Evolutionary conservation across 2,113 vertebrate genomes (phyloP), one percentile per base, ranked within the genome.

Genomic region (Alaudala cheleensis): DNA sequence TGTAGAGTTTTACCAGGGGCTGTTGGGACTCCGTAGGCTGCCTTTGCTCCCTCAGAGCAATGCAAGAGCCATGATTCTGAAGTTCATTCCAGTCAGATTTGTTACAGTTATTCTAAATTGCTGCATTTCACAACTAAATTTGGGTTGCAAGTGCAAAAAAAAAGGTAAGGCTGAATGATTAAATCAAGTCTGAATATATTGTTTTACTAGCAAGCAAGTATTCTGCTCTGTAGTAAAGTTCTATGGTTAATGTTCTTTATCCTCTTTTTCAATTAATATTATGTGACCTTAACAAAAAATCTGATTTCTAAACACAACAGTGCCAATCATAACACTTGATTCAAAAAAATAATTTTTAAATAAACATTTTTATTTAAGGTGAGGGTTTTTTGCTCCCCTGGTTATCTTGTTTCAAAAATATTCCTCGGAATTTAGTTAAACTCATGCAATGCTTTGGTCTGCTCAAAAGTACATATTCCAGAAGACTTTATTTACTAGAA

Each of bases 311-410:
- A 90, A 44, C 28, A 51, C 29, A 86, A 69, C 69, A 57, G 25
- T 77, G 29, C 5, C 14, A 64, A 11, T 11, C 6, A 5, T 21
- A 65, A 5, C 6, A 53, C 12, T 86, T 91, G 6, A 61, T 65
- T 81, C 26, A 60, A 88, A 82, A 23, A 9, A 54, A 11, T 13
- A 26, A 3, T 12, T 67, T 81, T 61, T 9, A 45, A 60, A 66
- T n/a, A 39, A 51, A 21, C 2, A 39, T 24, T 60, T 77, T 77
- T 9, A 10, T 53, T 62, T 7, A 17, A 5, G 3, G 9, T 47
- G 37, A 10, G 5, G 5, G 4, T 0, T 5, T n/a, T 60, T 45
- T 39, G 4, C 4, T 3, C 12, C 12, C 22, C 0, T 6, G 31
- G 4, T 58, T 62, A 34, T 17, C 3, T 26, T 82, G 11, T 67